Percentiles rank a stretch among this genome's conserved stretches.
These are phyloP conservation scores for Falcaria lacertinaria DNA, from an alignment of 2,888 invertebrate species.

Conservation along the genomic window DNA sequence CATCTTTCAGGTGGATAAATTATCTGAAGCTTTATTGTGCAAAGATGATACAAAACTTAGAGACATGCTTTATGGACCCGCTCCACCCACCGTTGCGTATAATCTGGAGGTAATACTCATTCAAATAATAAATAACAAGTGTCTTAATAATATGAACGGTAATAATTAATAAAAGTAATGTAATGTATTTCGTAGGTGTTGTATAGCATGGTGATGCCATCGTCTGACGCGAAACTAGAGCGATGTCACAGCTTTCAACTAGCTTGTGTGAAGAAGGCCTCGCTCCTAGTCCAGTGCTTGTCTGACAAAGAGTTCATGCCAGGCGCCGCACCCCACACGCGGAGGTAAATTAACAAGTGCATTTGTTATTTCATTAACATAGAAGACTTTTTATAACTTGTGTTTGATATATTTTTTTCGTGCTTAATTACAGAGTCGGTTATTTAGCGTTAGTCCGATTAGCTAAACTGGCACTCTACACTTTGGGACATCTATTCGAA, in stretches of 20 bases:
- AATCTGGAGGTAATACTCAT: conserved; percentile 60
- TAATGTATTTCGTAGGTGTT: conserved; percentile 77
- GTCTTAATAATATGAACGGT: too few species aligned
- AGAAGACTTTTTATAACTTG: background rate
- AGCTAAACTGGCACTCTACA: conserved; percentile 92
- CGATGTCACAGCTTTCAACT: conserved; percentile 79
- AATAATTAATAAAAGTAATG: too few species aligned
- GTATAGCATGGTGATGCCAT: conserved; percentile 95
- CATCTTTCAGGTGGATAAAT: conserved; percentile 52
- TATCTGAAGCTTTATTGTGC: conserved; percentile 66
- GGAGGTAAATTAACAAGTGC: conserved; percentile 43
- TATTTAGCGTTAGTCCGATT: conserved; percentile 93
- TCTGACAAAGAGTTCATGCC: conserved; percentile 72
- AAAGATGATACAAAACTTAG: conserved; percentile 62
- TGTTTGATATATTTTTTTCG: background rate
- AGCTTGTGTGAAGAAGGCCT: conserved; percentile 80
- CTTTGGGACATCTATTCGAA: conserved; percentile 90
- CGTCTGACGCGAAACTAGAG: conserved; percentile 88
- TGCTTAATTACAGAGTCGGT: conserved; percentile 82
- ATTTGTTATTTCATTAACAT: too few species aligned
- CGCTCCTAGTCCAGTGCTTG: conserved; percentile 67
- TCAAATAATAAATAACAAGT: background rate
- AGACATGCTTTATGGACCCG: conserved; percentile 69
- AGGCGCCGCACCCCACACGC: conserved; percentile 66
- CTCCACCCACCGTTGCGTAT: conserved; percentile 72